Evolutionary conservation across 2,113 vertebrate species (phyloP).

Genomic region (Rhynchomys soricoides): DNA sequence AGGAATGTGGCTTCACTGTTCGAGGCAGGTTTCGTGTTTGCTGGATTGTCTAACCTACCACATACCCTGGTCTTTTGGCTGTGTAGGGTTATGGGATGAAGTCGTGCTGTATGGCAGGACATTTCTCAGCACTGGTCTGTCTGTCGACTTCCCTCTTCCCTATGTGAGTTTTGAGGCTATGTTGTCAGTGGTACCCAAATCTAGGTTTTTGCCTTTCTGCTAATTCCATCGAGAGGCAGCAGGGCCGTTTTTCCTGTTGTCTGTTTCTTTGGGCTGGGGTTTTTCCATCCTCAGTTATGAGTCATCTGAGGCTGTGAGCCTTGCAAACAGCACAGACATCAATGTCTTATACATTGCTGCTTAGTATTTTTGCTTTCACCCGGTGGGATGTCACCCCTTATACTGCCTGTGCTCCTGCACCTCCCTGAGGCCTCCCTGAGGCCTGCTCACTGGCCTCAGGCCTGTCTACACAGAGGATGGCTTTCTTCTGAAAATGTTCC

Average conservation of each 20-base stretch:
- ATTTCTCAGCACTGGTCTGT: neutral
- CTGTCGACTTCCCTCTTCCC: neutral
- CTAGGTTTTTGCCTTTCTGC: neutral
- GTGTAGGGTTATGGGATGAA: neutral
- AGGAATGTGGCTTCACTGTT: neutral
- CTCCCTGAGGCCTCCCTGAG: neutral
- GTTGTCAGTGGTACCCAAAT: neutral
- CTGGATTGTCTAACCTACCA: neutral
- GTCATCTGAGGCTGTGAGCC: too few relatives aligned
- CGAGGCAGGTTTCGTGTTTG: neutral
- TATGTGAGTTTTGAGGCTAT: neutral
- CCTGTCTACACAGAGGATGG: neutral
- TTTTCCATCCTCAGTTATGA: neutral
- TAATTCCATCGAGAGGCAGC: neutral
- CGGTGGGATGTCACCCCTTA: neutral
- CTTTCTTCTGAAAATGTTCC: constrained; percentile 13
- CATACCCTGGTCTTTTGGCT: neutral
- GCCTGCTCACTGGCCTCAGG: neutral
- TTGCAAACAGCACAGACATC: too few relatives aligned
- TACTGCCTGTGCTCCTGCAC: neutral
- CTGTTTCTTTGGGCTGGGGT: neutral
- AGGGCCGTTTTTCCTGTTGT: neutral
- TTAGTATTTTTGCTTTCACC: neutral
- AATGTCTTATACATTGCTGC: neutral
- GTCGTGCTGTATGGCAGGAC: neutral